Conservation (phyloP, 1,140 invertebrate genomes). For the Trichonephila clavipes region DNA sequence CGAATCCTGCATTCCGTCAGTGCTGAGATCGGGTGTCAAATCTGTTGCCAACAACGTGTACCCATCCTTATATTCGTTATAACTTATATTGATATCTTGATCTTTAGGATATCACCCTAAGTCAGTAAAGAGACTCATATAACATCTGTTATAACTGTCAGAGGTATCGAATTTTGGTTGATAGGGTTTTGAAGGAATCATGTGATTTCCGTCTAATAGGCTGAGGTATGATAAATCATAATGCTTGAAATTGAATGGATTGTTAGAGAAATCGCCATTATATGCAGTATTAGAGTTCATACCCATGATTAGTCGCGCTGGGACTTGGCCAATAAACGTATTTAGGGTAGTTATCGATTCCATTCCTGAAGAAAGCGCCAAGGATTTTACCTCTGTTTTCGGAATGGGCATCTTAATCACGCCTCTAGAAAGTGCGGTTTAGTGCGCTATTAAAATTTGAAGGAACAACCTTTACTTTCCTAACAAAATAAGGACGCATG, state of each 20-base stretch:
- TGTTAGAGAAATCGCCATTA: slow-evolving; percentile 36
- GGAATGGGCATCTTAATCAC: slow-evolving; percentile 50
- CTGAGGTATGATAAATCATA: slow-evolving; percentile 47
- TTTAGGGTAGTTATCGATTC: slow-evolving; percentile 30
- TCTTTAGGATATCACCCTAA: slow-evolving; percentile 24
- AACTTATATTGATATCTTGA: slow-evolving; percentile 46
- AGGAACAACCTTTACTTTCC: slow-evolving; percentile 46
- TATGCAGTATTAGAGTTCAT: slow-evolving; percentile 35
- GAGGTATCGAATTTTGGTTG: slow-evolving; percentile 11
- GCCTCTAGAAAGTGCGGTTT: slow-evolving; percentile 52
- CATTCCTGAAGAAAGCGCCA: neutral
- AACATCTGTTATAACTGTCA: slow-evolving; percentile 8
- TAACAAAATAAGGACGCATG: slow-evolving; percentile 5
- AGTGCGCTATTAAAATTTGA: slow-evolving; percentile 48
- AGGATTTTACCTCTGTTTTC: neutral
- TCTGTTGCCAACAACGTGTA: slow-evolving; percentile 24
- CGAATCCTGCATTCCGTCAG: neutral
- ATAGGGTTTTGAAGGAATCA: slow-evolving; percentile 51
- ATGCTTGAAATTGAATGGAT: slow-evolving; percentile 60
- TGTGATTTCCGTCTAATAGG: slow-evolving; percentile 13
- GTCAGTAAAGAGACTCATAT: slow-evolving; percentile 49
- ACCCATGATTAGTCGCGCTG: slow-evolving; percentile 15
- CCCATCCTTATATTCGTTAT: slow-evolving; percentile 27
- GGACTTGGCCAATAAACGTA: slow-evolving; percentile 45
- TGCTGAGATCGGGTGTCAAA: slow-evolving; percentile 10